Conservation (phyloP, 1,140 invertebrate genomes). For the Drosophila arizonae region DNA sequence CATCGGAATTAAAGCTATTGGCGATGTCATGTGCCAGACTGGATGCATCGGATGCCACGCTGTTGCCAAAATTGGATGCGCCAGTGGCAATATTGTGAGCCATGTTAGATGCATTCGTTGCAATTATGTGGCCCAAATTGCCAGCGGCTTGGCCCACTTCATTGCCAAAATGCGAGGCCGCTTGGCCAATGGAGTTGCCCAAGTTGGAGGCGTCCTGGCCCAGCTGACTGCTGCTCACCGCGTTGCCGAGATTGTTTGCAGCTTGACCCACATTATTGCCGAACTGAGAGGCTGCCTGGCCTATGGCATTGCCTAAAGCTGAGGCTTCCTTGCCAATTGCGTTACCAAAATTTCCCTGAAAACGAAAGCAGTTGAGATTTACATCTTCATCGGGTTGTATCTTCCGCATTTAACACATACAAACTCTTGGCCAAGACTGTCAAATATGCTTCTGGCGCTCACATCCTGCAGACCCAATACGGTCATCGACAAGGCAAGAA, state of each 20-base stretch:
- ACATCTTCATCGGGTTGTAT: neutral
- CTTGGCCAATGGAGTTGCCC: conserved; percentile 1
- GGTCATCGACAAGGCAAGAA: conserved; percentile 28
- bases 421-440: conserved; percentile 30
- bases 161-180: conserved; percentile 17
- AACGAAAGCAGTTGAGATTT: neutral
- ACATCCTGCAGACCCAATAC: conserved; percentile 31
- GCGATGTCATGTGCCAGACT: conserved; percentile 10
- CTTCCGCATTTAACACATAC: conserved; percentile 10
- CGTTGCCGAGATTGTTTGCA: conserved; percentile 10
- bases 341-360: conserved; percentile 35
- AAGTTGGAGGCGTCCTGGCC: conserved; percentile 19
- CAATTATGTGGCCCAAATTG: conserved; percentile 16
- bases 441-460: conserved; percentile 43
- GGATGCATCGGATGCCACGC: neutral
- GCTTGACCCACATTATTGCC: conserved; percentile 15
- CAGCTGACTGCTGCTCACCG: neutral
- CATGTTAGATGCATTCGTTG: neutral
- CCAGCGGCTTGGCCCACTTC: conserved; percentile 21
- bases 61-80: conserved; percentile 2
- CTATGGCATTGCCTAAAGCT: conserved; percentile 21
- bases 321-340: conserved; percentile 47
- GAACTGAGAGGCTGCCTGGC: conserved; percentile 23
- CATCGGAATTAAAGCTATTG: neutral
- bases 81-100: conserved; percentile 1